Conservation (phyloP, 2,797 vertebrate genomes). For the Tolypeutes matacus region DNA sequence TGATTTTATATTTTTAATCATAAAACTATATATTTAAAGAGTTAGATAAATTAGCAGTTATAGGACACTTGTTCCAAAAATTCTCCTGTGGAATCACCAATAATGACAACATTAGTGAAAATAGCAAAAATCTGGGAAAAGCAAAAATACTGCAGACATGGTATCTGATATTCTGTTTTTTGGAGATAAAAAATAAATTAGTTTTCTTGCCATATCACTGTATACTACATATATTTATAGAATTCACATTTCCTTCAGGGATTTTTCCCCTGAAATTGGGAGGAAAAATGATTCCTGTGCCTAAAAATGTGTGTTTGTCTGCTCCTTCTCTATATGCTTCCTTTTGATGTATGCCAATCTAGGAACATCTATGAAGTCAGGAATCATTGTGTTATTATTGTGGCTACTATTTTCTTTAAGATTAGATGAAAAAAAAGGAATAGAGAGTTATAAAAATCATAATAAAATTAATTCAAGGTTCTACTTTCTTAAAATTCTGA, state of each 20-base stretch:
- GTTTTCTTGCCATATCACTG: background rate
- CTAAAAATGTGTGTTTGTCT: background rate
- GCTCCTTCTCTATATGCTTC: background rate
- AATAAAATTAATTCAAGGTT: background rate
- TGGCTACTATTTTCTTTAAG: background rate
- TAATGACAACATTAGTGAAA: background rate
- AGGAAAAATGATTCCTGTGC: background rate
- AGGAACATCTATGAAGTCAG: background rate
- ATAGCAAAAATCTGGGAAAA: background rate
- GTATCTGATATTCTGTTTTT: background rate
- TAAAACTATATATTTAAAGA: background rate
- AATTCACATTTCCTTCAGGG: background rate
- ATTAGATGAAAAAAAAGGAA: background rate
- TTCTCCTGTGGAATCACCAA: background rate
- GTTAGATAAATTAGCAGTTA: background rate
- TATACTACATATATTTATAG: background rate
- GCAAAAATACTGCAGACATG: background rate
- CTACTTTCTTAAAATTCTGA: constrained; percentile 22
- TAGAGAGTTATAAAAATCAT: background rate
- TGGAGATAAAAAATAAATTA: background rate
- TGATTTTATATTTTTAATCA: background rate
- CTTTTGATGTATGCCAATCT: background rate
- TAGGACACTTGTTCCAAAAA: background rate
- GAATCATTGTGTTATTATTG: background rate
- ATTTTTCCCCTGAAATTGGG: background rate